Conservation (phyloP, 2,797 vertebrate species). For the Hemitrygon akajei region DNA sequence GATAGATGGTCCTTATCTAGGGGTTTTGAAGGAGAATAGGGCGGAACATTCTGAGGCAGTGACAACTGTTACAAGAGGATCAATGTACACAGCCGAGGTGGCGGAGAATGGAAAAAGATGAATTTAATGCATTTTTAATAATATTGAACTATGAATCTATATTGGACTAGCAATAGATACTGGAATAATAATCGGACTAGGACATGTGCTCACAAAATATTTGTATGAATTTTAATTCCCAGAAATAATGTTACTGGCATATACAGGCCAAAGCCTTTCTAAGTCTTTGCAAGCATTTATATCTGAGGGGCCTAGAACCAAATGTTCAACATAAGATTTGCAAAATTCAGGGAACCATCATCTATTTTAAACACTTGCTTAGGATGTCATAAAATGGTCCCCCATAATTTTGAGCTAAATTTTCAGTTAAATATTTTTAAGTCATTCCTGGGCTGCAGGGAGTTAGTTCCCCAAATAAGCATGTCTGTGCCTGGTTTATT, state of each 20-base stretch:
- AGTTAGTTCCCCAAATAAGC: neutral
- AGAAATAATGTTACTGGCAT: neutral
- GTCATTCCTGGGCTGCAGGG: neutral
- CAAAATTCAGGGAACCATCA: neutral
- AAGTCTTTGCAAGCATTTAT: too few relatives aligned
- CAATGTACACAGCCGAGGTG: neutral
- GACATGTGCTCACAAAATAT: neutral
- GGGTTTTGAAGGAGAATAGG: neutral
- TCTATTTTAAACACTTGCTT: neutral
- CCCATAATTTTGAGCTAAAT: neutral
- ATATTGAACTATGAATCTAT: neutral
- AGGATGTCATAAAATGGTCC: neutral
- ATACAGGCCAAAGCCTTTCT: neutral
- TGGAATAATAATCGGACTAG: neutral
- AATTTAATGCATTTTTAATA: constrained; percentile 9
- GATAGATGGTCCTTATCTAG: neutral
- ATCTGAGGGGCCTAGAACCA: neutral
- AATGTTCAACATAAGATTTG: neutral
- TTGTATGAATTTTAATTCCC: neutral
- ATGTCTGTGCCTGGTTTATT: neutral
- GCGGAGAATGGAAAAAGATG: neutral
- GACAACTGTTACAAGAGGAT: neutral
- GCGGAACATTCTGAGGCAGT: neutral
- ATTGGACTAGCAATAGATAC: neutral
- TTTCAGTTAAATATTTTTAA: neutral